phyloP scores from a whole-genome alignment of 2,797 vertebrate genomes.

The Centroberyx gerrardi region DNA sequence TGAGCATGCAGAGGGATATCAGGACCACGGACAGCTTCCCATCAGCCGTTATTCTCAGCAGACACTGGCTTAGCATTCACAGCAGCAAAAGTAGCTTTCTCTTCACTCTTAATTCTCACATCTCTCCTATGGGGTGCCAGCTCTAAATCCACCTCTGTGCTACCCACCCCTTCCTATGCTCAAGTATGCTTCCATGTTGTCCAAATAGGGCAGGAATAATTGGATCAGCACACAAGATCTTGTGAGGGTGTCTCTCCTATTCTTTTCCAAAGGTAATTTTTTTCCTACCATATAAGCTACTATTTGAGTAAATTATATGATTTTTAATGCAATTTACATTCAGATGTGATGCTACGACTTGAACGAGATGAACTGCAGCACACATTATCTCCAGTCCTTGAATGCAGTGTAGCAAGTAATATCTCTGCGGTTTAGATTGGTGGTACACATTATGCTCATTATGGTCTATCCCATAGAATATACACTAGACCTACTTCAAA shows the following conservation, averaged over 20 bases:
- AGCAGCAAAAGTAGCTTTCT: conserved; percentile 50
- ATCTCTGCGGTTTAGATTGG: conserved; percentile 12
- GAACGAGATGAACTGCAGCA: conserved; percentile 49
- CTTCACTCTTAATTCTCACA: conserved; percentile 27
- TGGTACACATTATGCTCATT: conserved; percentile 60
- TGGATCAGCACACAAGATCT: conserved; percentile 70
- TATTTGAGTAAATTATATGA: conserved; percentile 63
- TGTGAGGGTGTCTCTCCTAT: conserved; percentile 42
- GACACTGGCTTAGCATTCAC: conserved; percentile 71
- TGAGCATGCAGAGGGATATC: conserved; percentile 1
- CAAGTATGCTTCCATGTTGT: conserved; percentile 62
- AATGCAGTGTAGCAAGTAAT: conserved; percentile 52
- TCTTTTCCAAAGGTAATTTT: conserved; percentile 54
- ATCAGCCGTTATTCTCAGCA: conserved; percentile 50
- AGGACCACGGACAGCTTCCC: conserved; percentile 53
- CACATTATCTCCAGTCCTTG: conserved; percentile 45
- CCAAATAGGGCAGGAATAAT: conserved; percentile 76
- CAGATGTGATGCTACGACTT: conserved; percentile 47
- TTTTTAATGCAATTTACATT: conserved; percentile 66
- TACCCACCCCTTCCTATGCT: conserved; percentile 50
- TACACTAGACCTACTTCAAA: conserved; percentile 4
- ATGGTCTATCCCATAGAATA: conserved; percentile 44
- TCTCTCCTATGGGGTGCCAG: conserved; percentile 63
- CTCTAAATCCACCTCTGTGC: conserved; percentile 75
- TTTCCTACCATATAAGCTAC: conserved; percentile 49